Base-by-base conservation (phyloP, 2,797 vertebrate species). In the Coracias cyanogaster region DNA sequence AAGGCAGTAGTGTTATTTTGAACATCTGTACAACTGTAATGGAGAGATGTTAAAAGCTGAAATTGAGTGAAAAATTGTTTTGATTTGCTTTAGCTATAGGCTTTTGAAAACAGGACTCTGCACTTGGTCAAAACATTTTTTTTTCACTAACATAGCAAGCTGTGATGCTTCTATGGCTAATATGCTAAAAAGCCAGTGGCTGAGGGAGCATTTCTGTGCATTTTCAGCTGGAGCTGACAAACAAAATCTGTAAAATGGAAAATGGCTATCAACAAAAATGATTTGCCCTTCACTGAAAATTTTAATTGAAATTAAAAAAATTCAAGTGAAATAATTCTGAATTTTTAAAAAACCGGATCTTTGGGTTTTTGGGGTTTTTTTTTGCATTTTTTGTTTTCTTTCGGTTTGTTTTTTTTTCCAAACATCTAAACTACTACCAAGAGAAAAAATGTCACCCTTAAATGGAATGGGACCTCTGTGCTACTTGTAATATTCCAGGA, bases 31-130 rank as follows among this genome's bases (percentile, higher is more conserved):
- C 7, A 81, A 29, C 22, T 49, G 48, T 46, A 85, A 77, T 26
- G 15, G 17, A 80, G 37, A 92, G 12, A 74, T 58, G 31, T 82
- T 83, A 88, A 65, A 90, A 91, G 54, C 54, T 82, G 66, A 95
- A 95, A 93, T 60, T 72, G 54, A 92, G 58, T 70, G 70, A 94
- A 90, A 95, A 90, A 22, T 39, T 58, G 49, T 54, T 93, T 86
- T 65, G 39, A 51, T 93, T 83, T 92, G 4, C 52, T 62, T 70
- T 39, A 87, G 60, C 54, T 85, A 77, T 5, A 88, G 43, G 46
- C 35, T 86, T 84, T 80, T 41, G 58, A 82, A 94, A 81, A 69
- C 29, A 76, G 58, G 48, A 65, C 25, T 46, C 31, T 62, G 48
- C 43, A 55, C 17, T 70, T 60, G 48, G 35, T 70, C 48, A 94